Percentiles rank a stretch among this genome's conserved stretches.
Evolutionary conservation across 2,797 vertebrate genomes (phyloP).

Genomic region (Chelonia mydas): DNA sequence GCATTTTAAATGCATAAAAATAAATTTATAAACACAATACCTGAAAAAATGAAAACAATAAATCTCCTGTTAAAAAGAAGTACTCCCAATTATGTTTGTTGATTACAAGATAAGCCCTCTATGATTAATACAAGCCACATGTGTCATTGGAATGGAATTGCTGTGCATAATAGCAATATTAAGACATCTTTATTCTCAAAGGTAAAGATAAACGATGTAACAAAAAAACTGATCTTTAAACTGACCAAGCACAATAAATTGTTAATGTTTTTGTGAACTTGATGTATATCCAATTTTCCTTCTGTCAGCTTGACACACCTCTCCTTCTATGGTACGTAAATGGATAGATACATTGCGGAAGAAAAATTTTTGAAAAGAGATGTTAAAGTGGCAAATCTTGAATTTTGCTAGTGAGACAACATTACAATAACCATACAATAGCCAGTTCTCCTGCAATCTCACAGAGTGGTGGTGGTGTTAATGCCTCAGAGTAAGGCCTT

Average conservation of each 20-base stretch:
- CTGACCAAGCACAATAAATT: background rate
- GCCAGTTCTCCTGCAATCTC: background rate
- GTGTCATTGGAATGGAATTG: fast-evolving
- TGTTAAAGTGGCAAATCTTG: background rate
- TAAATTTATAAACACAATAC: background rate
- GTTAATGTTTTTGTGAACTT: background rate
- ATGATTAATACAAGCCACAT: background rate
- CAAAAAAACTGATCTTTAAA: background rate
- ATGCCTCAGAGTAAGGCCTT: background rate
- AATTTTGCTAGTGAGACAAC: background rate
- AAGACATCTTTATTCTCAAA: background rate
- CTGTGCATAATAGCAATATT: background rate
- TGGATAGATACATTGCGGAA: background rate
- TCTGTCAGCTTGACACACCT: background rate
- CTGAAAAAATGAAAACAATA: background rate
- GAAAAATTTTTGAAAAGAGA: background rate
- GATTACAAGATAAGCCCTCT: background rate
- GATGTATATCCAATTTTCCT: background rate
- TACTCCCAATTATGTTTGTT: background rate
- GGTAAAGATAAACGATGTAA: background rate
- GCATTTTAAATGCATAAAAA: background rate
- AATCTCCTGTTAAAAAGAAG: background rate
- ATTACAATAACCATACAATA: background rate
- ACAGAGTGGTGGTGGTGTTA: background rate
- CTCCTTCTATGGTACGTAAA: background rate